Evolutionary conservation across 2,113 vertebrate genomes (phyloP).

Genomic region (Tamias sibiricus): DNA sequence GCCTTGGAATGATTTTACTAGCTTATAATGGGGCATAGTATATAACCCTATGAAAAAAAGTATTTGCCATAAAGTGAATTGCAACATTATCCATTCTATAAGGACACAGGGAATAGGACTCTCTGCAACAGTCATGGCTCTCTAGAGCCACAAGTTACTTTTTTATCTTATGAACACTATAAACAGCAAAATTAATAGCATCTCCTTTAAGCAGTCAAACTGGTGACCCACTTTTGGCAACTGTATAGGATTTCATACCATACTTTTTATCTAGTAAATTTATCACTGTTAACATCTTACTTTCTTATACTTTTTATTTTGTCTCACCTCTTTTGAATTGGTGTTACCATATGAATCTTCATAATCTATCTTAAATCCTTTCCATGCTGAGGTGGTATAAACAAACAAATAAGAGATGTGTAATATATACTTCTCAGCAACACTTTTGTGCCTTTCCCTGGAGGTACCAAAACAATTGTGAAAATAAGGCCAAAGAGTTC

Average conservation of each 20-base stretch:
- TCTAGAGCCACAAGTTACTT: not conserved
- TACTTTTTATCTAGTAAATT: not conserved
- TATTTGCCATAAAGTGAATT: constrained; percentile 22
- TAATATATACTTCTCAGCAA: constrained; percentile 57
- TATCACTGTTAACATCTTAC: not conserved
- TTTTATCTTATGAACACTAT: constrained; percentile 2
- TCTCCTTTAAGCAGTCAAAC: not conserved
- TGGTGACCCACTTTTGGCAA: not conserved
- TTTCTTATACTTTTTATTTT: constrained; percentile 46
- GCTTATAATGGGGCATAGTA: not conserved
- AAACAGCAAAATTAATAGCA: not conserved
- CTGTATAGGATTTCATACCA: not conserved
- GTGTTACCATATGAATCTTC: constrained; percentile 20
- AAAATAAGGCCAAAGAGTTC: constrained; percentile 71
- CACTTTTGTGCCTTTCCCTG: constrained; percentile 73
- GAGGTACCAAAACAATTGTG: constrained; percentile 77
- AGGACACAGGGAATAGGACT: not conserved
- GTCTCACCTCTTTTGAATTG: not conserved
- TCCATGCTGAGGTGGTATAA: constrained; percentile 52
- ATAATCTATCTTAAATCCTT: constrained; percentile 32
- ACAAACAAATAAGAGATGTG: constrained; percentile 67
- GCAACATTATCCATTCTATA: not conserved
- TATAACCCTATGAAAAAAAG: not conserved
- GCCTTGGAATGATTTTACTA: not conserved
- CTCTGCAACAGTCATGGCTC: not conserved